Conservation (phyloP, 1,140 invertebrate genomes). For the Artemia franciscana region DNA sequence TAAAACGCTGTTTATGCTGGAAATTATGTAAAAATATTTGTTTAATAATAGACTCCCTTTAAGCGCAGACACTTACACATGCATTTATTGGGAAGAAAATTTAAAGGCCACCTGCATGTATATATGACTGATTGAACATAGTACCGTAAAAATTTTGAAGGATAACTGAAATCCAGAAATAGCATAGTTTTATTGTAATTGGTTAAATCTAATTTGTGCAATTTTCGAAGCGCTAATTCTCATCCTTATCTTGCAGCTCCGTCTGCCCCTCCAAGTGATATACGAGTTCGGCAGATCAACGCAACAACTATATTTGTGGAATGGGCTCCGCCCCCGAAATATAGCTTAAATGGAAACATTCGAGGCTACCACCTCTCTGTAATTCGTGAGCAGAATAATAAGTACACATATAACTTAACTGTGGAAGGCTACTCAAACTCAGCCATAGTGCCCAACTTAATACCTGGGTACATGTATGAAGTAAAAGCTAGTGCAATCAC, state of each 20-base stretch:
- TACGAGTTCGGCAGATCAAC: constrained; percentile 60
- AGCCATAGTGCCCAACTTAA: background rate
- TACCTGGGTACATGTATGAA: background rate
- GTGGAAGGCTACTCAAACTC: background rate
- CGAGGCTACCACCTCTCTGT: constrained; percentile 37
- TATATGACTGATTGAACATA: too few species aligned
- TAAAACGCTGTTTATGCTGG: too few species aligned
- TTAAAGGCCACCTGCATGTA: too few species aligned
- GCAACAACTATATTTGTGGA: constrained; percentile 45
- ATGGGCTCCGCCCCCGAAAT: constrained; percentile 43
- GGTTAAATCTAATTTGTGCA: too few species aligned
- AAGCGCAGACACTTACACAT: too few species aligned
- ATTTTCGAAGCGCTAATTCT: too few species aligned
- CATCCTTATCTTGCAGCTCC: constrained; percentile 27
- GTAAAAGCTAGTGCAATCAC: background rate
- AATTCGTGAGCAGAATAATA: background rate
- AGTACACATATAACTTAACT: background rate
- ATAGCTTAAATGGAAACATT: constrained; percentile 54
- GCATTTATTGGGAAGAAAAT: too few species aligned
- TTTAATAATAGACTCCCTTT: too few species aligned
- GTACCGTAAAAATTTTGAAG: too few species aligned
- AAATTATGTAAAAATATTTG: too few species aligned
- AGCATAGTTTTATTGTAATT: too few species aligned
- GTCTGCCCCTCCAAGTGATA: constrained; percentile 51
- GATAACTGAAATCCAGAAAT: too few species aligned